Evolutionary conservation across 1,140 invertebrate genomes (phyloP).

Genomic region (Caerostris extrusa): DNA sequence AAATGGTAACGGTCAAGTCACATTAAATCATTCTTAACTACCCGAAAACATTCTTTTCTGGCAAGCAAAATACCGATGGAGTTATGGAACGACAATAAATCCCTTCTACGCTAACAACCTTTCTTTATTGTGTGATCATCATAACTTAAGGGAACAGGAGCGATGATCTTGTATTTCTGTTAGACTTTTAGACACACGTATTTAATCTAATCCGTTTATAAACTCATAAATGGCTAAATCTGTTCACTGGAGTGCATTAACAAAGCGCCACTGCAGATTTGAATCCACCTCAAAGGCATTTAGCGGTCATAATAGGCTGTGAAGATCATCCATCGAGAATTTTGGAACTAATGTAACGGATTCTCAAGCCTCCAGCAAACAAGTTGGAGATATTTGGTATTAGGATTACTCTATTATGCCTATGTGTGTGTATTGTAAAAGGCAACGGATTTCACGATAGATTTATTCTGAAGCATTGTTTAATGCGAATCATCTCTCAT

Average conservation of each 20-base stretch:
- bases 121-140: too few species aligned
- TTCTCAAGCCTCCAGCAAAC: background rate
- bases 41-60: too few species aligned
- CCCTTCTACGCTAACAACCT: too few species aligned
- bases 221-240: background rate
- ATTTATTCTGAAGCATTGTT: background rate
- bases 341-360: background rate
- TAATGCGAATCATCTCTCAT: background rate
- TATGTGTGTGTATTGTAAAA: background rate
- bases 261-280: background rate
- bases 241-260: background rate
- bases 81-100: too few species aligned
- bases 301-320: background rate
- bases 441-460: background rate
- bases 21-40: too few species aligned
- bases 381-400: background rate
- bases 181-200: too few species aligned
- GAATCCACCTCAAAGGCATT: background rate
- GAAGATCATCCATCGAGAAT: background rate
- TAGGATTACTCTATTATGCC: background rate
- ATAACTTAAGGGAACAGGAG: too few species aligned
- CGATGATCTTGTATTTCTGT: too few species aligned
- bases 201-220: too few species aligned
- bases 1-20: too few species aligned
- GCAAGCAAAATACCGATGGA: too few species aligned